A percentile compares a stretch with the other conserved stretches of the same genome.
These are phyloP conservation scores for Frankliniella intonsa DNA, from an alignment of 2,888 invertebrate genomes.

Conservation along the genomic window DNA sequence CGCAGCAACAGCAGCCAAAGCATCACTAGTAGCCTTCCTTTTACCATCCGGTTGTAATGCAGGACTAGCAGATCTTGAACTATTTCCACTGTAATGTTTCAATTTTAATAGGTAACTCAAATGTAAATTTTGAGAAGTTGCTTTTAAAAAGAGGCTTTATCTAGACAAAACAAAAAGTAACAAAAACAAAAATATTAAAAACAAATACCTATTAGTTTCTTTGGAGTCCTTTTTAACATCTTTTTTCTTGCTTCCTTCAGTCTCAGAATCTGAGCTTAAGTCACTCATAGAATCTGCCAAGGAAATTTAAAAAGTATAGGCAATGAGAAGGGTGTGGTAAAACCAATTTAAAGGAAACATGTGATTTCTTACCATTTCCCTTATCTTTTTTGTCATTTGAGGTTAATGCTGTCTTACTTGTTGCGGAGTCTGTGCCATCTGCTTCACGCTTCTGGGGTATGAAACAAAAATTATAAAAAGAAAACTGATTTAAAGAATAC, in stretches of 20 bases:
- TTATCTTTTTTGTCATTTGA: conserved; percentile 4
- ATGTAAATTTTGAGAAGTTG: too few species aligned
- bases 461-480: background rate
- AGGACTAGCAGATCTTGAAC: conserved; percentile 51
- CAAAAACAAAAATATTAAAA: background rate
- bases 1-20: conserved; percentile 49
- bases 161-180: conserved; percentile 13
- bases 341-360: background rate
- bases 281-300: conserved; percentile 61
- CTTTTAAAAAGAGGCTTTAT: conserved; percentile 14
- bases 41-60: conserved; percentile 46
- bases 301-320: background rate
- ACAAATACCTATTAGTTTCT: conserved; percentile 43
- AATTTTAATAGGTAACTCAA: too few species aligned
- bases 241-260: conserved; percentile 61
- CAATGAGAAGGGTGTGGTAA: background rate
- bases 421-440: background rate
- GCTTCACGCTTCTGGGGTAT: background rate
- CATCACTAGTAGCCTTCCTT: conserved; percentile 46
- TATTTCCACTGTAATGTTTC: conserved; percentile 48
- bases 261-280: conserved; percentile 65
- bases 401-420: background rate
- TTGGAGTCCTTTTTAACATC: conserved; percentile 48
- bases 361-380: background rate
- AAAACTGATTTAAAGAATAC: background rate